phyloP scores from a whole-genome alignment of 2,888 invertebrate species.

The Nomada flava region DNA sequence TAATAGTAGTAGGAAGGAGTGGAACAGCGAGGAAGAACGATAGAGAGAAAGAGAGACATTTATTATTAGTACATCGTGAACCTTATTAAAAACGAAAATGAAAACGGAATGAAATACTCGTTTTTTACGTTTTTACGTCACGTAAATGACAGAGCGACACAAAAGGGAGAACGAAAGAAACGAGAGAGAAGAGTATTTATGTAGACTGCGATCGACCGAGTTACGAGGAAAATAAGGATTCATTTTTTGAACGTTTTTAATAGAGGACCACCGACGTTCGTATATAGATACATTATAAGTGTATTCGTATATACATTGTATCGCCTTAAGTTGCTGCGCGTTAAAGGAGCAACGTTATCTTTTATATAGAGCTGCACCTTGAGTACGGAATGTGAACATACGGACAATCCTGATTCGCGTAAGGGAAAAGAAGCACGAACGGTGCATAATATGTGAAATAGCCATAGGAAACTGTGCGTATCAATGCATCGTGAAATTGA shows the following conservation, averaged over 20 bases:
- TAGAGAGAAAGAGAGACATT: conserved; percentile 24
- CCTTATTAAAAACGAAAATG: conserved; percentile 26
- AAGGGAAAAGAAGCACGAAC: conserved; percentile 5
- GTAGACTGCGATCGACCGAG: conserved; percentile 33
- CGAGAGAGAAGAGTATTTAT: conserved; percentile 14
- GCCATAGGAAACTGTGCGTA: conserved; percentile 24
- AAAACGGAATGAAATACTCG: conserved; percentile 35
- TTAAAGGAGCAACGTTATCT: conserved; percentile 59
- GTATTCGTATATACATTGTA: conserved; percentile 50
- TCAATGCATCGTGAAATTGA: background rate
- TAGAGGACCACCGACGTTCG: conserved; percentile 63
- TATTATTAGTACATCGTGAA: conserved; percentile 51
- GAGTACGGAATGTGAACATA: conserved; percentile 56
- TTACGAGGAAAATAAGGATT: conserved; percentile 49
- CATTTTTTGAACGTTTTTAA: conserved; percentile 60
- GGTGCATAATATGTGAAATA: conserved; percentile 18
- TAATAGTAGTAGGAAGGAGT: background rate
- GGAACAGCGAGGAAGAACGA: background rate
- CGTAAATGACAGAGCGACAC: conserved; percentile 24
- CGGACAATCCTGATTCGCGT: conserved; percentile 57
- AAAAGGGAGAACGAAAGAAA: background rate
- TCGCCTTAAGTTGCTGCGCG: conserved; percentile 58
- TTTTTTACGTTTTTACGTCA: conserved; percentile 41
- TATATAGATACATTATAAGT: conserved; percentile 56
- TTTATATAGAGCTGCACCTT: conserved; percentile 64